Conservation (phyloP, 2,888 invertebrate genomes). For the Microdon myrmicae region DNA sequence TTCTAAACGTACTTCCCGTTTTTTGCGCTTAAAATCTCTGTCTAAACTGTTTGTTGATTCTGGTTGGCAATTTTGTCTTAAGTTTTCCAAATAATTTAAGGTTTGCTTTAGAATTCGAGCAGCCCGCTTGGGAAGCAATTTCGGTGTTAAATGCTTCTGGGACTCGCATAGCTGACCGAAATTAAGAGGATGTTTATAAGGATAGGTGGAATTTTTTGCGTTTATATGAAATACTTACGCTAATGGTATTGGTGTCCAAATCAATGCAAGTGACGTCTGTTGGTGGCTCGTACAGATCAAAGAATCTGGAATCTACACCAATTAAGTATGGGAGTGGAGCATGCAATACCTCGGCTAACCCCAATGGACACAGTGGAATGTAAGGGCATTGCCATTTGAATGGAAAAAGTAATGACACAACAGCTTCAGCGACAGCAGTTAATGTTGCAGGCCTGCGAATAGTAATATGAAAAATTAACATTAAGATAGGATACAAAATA, state of each 20-base stretch:
- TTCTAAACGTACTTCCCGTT: constrained; percentile 71
- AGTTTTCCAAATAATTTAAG: constrained; percentile 79
- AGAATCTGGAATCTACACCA: constrained; percentile 96
- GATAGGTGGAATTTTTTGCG: neutral
- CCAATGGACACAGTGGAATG: constrained; percentile 97
- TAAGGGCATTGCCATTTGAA: constrained; percentile 99
- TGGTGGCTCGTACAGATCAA: constrained; percentile 96
- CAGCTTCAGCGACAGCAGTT: constrained; percentile 96
- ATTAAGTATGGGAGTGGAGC: constrained; percentile 98
- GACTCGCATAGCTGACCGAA: constrained; percentile 80
- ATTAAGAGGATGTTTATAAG: constrained; percentile 1
- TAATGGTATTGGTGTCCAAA: constrained; percentile 96
- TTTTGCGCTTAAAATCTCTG: constrained; percentile 82
- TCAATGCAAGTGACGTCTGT: constrained; percentile 97
- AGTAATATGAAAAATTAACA: neutral
- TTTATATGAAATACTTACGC: constrained; percentile 69
- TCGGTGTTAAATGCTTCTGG: constrained; percentile 81
- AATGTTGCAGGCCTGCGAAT: constrained; percentile 86
- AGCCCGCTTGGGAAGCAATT: constrained; percentile 87
- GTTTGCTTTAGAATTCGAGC: constrained; percentile 82
- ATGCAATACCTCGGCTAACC: constrained; percentile 93
- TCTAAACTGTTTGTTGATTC: constrained; percentile 79
- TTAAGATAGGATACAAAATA: constrained; percentile 2
- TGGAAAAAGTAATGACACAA: constrained; percentile 94
- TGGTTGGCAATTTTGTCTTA: constrained; percentile 67